These are phyloP conservation scores for Odontomachus brunneus DNA, from an alignment of 1,140 invertebrate species.

Conservation along the genomic window DNA sequence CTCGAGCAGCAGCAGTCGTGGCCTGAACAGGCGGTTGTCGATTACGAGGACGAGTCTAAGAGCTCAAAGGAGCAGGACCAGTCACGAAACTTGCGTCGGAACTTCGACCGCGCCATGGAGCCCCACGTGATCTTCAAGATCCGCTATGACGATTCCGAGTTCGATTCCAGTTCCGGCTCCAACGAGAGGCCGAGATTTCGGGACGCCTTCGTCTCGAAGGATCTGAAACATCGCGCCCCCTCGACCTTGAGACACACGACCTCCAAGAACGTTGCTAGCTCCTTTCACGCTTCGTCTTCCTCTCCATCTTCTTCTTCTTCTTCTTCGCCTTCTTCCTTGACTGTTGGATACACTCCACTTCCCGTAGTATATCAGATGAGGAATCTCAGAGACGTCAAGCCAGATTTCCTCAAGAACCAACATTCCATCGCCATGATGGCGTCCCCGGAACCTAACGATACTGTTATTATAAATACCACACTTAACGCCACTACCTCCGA, in stretches of 20 bases:
- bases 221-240: conserved; percentile 39
- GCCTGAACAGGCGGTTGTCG: conserved; percentile 39
- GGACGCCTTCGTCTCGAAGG: conserved; percentile 14
- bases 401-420: conserved; percentile 1
- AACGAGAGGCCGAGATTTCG: conserved; percentile 66
- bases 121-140: conserved; percentile 83
- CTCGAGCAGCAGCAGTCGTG: conserved; percentile 54
- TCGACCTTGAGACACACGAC: conserved; percentile 37
- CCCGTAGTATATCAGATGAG: conserved; percentile 62
- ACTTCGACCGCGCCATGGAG: conserved; percentile 79
- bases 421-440: not conserved
- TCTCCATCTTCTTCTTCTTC: conserved; percentile 24
- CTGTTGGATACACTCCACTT: conserved; percentile 54
- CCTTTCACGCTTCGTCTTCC: conserved; percentile 69
- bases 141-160: conserved; percentile 81
- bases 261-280: conserved; percentile 49
- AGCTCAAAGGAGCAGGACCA: conserved; percentile 31
- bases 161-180: conserved; percentile 77
- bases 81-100: conserved; percentile 53
- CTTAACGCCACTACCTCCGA: not conserved
- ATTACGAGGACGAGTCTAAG: conserved; percentile 57
- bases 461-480: not conserved
- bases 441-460: not conserved
- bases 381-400: conserved; percentile 12
- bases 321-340: conserved; percentile 28